Conservation (phyloP, 2,888 invertebrate species). For the Electrophaes corylata region DNA sequence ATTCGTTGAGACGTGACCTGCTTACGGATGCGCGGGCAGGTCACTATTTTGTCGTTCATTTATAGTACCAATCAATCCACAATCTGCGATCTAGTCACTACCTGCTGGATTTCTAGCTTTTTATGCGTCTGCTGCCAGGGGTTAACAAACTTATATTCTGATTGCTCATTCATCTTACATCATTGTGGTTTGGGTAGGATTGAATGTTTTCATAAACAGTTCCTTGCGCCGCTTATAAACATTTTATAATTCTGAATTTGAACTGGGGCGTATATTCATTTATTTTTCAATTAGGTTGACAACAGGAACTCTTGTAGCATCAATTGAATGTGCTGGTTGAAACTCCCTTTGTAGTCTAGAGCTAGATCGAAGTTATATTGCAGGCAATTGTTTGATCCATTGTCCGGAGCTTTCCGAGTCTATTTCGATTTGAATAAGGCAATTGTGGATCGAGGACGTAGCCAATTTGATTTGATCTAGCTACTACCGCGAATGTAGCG, state of each 20-base stretch:
- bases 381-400: slow-evolving; percentile 61
- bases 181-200: slow-evolving; percentile 72
- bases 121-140: slow-evolving; percentile 78
- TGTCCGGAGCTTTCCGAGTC: slow-evolving; percentile 67
- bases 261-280: slow-evolving; percentile 50
- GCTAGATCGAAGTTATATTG: slow-evolving; percentile 54
- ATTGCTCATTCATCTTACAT: slow-evolving; percentile 83
- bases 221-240: slow-evolving; percentile 51
- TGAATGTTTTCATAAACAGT: slow-evolving; percentile 66
- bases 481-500: slow-evolving; percentile 28
- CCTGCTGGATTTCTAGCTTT: slow-evolving; percentile 78
- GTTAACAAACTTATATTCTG: slow-evolving; percentile 78
- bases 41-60: slow-evolving; percentile 73
- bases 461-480: slow-evolving; percentile 60
- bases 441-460: slow-evolving; percentile 71
- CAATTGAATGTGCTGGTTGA: slow-evolving; percentile 45
- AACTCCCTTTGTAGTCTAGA: slow-evolving; percentile 54
- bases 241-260: slow-evolving; percentile 48
- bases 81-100: slow-evolving; percentile 77
- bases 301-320: slow-evolving; percentile 44
- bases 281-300: slow-evolving; percentile 35
- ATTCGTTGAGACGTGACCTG: slow-evolving; percentile 65
- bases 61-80: slow-evolving; percentile 80
- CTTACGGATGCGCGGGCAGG: slow-evolving; percentile 63
- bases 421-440: slow-evolving; percentile 67